Conservation (phyloP, 2,888 invertebrate species). For the Pristionchus japonicus region DNA sequence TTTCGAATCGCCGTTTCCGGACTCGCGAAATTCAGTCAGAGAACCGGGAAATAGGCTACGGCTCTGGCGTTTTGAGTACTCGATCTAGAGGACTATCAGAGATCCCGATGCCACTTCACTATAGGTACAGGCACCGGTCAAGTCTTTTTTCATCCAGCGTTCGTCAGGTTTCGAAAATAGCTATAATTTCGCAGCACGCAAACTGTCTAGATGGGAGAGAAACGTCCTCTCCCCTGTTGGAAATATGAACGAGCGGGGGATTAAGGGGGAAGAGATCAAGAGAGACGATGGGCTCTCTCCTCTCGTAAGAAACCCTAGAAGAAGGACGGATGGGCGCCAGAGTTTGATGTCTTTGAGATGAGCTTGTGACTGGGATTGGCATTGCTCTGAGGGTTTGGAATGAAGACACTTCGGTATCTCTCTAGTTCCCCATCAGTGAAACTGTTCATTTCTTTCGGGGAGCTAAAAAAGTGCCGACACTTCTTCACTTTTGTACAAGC, state of each 20-base stretch:
- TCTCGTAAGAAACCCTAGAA: background rate
- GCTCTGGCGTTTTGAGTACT: background rate
- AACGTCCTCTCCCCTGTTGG: background rate
- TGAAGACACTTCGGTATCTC: too few species aligned
- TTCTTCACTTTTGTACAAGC: too few species aligned
- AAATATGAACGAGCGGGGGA: background rate
- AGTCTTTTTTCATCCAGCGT: background rate
- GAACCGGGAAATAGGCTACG: background rate
- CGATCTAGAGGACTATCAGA: background rate
- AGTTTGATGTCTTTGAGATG: background rate
- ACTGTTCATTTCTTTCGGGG: too few species aligned
- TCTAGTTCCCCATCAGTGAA: too few species aligned
- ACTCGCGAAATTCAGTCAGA: background rate
- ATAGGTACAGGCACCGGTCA: background rate
- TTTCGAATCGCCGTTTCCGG: background rate
- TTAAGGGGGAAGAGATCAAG: slow-evolving; percentile 23
- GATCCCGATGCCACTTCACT: background rate
- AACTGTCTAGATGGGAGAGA: background rate
- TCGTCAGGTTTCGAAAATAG: background rate
- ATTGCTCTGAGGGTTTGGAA: background rate
- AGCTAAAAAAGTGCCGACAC: too few species aligned
- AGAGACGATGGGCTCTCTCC: background rate
- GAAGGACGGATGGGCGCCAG: background rate
- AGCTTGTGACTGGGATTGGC: background rate
- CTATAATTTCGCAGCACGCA: background rate